Evolutionary conservation across 2,888 invertebrate species (phyloP).

Genomic region (Macrosoma leucophasiata): DNA sequence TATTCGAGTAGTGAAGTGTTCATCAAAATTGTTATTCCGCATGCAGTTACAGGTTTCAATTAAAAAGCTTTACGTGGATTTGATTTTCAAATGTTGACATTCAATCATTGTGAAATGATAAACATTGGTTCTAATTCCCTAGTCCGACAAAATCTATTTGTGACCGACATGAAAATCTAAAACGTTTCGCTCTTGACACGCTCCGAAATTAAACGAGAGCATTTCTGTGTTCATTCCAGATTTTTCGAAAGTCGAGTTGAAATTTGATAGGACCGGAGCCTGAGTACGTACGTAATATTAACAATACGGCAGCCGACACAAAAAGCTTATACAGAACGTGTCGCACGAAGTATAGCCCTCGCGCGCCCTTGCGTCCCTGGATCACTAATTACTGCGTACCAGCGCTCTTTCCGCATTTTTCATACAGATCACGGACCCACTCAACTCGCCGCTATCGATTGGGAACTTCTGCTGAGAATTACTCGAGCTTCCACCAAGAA

Average conservation of each 20-base stretch:
- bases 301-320: neutral
- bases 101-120: constrained; percentile 15
- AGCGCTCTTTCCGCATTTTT: constrained; percentile 47
- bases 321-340: neutral
- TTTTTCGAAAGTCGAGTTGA: too few species aligned
- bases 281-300: too few species aligned
- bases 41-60: constrained; percentile 27
- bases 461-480: constrained; percentile 45
- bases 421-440: constrained; percentile 65
- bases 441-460: constrained; percentile 53
- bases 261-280: too few species aligned
- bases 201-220: too few species aligned
- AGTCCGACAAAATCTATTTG: too few species aligned
- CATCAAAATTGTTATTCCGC: constrained; percentile 37
- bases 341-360: constrained; percentile 4
- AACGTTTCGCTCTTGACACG: too few species aligned
- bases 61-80: constrained; percentile 23
- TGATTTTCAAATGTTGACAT: constrained; percentile 24
- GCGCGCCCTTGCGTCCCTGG: constrained; percentile 23
- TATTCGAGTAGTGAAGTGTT: constrained; percentile 35
- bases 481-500: constrained; percentile 32
- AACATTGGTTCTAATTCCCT: constrained; percentile 13
- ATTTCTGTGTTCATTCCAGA: too few species aligned
- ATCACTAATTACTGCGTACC: constrained; percentile 63
- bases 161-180: too few species aligned